Conservation (phyloP, 1,140 invertebrate genomes). For the Daktulosphaira vitifoliae region DNA sequence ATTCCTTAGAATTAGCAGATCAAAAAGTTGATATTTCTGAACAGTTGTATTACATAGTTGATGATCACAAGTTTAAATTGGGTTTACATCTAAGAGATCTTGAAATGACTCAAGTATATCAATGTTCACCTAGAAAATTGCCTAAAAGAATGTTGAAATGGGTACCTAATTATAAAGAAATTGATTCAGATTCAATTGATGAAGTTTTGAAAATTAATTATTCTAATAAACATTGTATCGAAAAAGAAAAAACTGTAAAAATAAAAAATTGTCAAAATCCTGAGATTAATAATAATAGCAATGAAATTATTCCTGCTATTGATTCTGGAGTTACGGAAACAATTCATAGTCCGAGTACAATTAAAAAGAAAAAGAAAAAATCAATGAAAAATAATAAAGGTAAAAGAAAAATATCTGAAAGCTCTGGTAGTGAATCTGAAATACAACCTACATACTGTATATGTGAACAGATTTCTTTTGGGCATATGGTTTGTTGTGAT, state of each 20-base stretch:
- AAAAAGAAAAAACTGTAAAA: no score
- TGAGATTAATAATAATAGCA: not conserved
- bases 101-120: not conserved
- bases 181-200: not conserved
- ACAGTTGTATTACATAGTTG: not conserved
- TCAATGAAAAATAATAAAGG: no score
- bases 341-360: no score
- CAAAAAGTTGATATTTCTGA: not conserved
- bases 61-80: not conserved
- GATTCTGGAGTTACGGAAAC: no score
- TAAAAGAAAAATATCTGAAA: constrained; percentile 48
- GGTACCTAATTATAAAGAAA: not conserved
- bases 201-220: not conserved
- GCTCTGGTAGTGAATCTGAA: constrained; percentile 65
- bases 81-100: not conserved
- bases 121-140: not conserved
- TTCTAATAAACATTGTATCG: no score
- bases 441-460: constrained; percentile 96
- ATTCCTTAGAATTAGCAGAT: not conserved
- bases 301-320: no score
- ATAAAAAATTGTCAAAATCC: not conserved
- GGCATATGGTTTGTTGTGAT: constrained; percentile 98
- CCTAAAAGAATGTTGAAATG: not conserved
- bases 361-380: no score
- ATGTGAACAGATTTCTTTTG: constrained; percentile 91